phyloP scores from a whole-genome alignment of 2,113 vertebrate species.

The Clarias batrachus region DNA sequence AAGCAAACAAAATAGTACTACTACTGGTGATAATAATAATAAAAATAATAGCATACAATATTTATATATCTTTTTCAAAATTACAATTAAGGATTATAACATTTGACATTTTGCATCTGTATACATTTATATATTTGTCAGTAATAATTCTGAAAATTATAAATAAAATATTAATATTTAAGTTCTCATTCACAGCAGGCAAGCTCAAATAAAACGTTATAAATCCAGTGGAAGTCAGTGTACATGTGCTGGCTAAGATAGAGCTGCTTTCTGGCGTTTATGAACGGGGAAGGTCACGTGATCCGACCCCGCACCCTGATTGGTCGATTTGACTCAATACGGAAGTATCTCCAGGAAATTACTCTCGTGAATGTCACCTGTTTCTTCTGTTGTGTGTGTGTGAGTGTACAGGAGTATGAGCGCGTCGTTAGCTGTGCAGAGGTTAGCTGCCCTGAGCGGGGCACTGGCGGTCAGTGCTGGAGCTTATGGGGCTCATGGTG shows the following conservation, averaged over 20 bases:
- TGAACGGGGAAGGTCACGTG: neutral
- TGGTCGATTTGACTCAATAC: constrained; percentile 62
- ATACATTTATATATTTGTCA: too few species aligned
- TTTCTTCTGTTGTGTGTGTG: constrained; percentile 17
- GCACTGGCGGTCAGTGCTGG: constrained; percentile 78
- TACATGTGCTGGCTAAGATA: neutral
- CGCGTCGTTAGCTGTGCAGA: constrained; percentile 68
- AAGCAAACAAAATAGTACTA: neutral
- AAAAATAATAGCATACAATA: neutral
- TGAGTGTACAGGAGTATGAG: constrained; percentile 36
- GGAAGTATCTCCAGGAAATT: constrained; percentile 10
- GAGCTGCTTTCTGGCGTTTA: neutral
- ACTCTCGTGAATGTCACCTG: constrained; percentile 34
- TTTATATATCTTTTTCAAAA: neutral
- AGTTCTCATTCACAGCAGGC: neutral
- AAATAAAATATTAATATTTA: neutral
- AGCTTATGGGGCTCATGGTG: constrained; percentile 86
- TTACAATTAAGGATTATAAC: too few species aligned
- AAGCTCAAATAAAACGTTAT: neutral
- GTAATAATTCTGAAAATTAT: neutral
- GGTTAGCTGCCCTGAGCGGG: constrained; percentile 80
- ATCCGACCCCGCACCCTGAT: constrained; percentile 33
- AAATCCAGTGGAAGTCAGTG: neutral
- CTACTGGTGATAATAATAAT: neutral
- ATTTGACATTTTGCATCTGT: too few species aligned